phyloP scores from a whole-genome alignment of 2,113 vertebrate genomes.

The Diphyllodes magnificus region DNA sequence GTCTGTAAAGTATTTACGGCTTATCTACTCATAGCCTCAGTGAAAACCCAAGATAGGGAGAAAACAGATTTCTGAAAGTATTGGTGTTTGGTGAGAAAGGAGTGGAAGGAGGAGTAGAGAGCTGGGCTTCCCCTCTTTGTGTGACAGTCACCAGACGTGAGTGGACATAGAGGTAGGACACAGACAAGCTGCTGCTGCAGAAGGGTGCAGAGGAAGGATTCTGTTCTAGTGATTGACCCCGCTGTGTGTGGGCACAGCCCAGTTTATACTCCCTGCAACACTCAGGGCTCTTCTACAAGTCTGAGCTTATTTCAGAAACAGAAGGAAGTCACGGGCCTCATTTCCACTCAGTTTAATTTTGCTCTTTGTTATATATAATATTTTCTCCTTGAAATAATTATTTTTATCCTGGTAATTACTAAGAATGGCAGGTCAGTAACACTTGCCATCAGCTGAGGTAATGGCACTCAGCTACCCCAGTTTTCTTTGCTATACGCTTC shows the following conservation, averaged over 20 bases:
- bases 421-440: neutral
- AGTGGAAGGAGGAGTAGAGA: neutral
- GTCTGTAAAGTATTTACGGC: neutral
- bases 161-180: neutral
- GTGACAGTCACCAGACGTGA: neutral
- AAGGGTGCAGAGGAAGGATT: neutral
- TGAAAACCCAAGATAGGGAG: neutral
- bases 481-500: neutral
- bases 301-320: neutral
- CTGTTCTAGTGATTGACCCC: fast-evolving
- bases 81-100: neutral
- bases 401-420: neutral
- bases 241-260: neutral
- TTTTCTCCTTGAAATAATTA: neutral
- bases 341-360: neutral
- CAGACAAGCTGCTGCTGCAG: neutral
- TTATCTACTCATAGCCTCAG: neutral
- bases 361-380: neutral
- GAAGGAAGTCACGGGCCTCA: neutral
- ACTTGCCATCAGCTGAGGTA: neutral
- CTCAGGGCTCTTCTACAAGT: neutral
- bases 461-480: neutral
- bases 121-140: neutral
- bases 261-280: neutral
- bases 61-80: neutral